phyloP scores from a whole-genome alignment of 2,113 vertebrate species.

The Melospiza melodia region DNA sequence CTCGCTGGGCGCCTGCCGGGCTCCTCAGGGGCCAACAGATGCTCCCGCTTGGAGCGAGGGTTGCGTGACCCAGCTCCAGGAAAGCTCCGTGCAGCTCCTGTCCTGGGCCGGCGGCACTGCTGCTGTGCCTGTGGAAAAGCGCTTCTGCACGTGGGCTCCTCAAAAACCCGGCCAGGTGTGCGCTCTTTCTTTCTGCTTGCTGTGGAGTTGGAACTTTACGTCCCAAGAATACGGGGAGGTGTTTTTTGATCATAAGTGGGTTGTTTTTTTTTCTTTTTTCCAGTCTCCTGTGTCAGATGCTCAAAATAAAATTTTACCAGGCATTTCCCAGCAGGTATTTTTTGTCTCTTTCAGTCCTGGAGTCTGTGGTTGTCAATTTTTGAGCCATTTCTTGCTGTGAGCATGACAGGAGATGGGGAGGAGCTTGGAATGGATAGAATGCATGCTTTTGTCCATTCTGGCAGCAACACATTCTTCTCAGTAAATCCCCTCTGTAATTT shows the following conservation, averaged over 20 bases:
- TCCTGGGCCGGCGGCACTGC: neutral
- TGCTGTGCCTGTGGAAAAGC: neutral
- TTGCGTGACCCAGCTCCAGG: neutral
- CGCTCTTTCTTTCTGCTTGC: neutral
- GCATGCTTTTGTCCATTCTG: slow-evolving; percentile 60
- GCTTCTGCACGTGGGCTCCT: neutral
- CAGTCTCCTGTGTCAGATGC: neutral
- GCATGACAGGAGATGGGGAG: slow-evolving; percentile 56
- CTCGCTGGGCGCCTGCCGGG: neutral
- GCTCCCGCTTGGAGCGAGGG: neutral
- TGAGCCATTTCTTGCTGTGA: slow-evolving; percentile 50
- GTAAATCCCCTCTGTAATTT: slow-evolving; percentile 65
- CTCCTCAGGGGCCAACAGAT: neutral
- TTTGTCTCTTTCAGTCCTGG: neutral
- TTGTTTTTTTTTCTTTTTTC: neutral
- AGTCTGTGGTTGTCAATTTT: slow-evolving; percentile 16
- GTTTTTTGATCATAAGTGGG: neutral
- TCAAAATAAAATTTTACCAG: neutral
- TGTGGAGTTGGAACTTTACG: neutral
- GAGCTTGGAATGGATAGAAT: slow-evolving; percentile 57
- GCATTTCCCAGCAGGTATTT: slow-evolving; percentile 36
- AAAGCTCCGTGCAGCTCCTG: neutral
- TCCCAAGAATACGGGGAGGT: neutral
- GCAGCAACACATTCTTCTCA: slow-evolving; percentile 46
- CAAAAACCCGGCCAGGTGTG: neutral